Conservation (phyloP, 2,113 vertebrate genomes). For the Terrapene triunguis region DNA sequence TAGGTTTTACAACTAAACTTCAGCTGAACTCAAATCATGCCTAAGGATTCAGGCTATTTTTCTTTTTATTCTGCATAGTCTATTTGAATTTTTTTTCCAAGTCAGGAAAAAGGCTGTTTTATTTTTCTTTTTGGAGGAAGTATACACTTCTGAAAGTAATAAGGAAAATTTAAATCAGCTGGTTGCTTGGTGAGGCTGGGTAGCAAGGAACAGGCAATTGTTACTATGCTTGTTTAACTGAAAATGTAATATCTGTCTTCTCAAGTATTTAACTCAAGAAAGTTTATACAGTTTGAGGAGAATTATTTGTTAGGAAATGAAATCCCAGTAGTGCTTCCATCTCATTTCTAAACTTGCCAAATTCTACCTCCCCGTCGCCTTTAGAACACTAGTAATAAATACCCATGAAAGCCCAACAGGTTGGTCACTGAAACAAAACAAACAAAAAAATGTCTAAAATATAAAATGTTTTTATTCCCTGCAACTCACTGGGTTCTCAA, state of each 20-base stretch:
- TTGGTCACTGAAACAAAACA: constrained; percentile 43
- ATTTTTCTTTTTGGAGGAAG: constrained; percentile 1
- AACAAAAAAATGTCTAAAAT: background rate
- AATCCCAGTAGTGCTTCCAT: background rate
- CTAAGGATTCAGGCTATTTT: background rate
- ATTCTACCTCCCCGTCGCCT: background rate
- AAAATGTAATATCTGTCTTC: background rate
- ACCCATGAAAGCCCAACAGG: background rate
- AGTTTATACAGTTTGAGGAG: constrained; percentile 31
- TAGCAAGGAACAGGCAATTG: background rate
- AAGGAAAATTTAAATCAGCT: constrained; percentile 34
- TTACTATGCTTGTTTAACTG: background rate
- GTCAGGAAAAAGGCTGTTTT: background rate
- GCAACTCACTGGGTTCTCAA: background rate
- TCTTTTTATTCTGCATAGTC: background rate
- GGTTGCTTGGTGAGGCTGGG: background rate
- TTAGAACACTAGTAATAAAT: background rate
- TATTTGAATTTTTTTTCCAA: background rate
- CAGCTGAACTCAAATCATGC: background rate
- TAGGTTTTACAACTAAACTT: background rate
- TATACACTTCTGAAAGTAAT: background rate
- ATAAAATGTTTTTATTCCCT: constrained; percentile 24
- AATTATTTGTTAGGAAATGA: constrained; percentile 17
- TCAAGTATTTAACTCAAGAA: constrained; percentile 13
- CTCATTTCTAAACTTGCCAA: background rate